phyloP scores from a whole-genome alignment of 2,113 vertebrate genomes.

The Xiphophorus hellerii region DNA sequence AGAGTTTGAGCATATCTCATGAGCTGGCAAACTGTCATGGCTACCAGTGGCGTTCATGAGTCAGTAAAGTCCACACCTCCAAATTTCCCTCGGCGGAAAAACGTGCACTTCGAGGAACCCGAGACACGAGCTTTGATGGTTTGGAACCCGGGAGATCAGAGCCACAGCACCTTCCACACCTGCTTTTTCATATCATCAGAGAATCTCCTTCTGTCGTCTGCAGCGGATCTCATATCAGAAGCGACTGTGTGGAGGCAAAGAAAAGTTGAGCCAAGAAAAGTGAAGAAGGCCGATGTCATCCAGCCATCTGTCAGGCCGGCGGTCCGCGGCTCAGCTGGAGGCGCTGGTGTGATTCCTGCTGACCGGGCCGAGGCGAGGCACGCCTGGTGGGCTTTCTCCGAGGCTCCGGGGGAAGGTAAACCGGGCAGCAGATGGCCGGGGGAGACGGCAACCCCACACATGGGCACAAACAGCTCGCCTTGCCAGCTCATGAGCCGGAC shows the following conservation, averaged over 20 bases:
- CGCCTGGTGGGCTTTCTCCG: slow-evolving; percentile 37
- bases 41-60: not conserved
- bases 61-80: not conserved
- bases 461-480: slow-evolving; percentile 4
- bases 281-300: slow-evolving; percentile 43
- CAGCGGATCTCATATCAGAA: slow-evolving; percentile 16
- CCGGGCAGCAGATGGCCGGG: slow-evolving; percentile 67
- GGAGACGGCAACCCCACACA: slow-evolving; percentile 57
- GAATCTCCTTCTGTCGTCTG: slow-evolving; percentile 2
- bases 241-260: slow-evolving; percentile 1
- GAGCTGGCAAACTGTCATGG: not conserved
- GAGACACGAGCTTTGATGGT: not conserved
- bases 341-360: slow-evolving; percentile 36
- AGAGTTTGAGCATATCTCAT: not conserved
- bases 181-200: slow-evolving; percentile 11
- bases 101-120: not conserved
- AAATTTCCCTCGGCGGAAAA: not conserved
- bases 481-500: no score
- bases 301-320: slow-evolving; percentile 68
- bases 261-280: slow-evolving; percentile 31
- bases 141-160: not conserved
- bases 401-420: slow-evolving; percentile 47
- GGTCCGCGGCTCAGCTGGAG: slow-evolving; percentile 57
- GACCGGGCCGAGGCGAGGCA: slow-evolving; percentile 36
- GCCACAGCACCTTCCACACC: not conserved